Base-by-base conservation (phyloP, 2,797 vertebrate genomes). In the Mico argentatus region DNA sequence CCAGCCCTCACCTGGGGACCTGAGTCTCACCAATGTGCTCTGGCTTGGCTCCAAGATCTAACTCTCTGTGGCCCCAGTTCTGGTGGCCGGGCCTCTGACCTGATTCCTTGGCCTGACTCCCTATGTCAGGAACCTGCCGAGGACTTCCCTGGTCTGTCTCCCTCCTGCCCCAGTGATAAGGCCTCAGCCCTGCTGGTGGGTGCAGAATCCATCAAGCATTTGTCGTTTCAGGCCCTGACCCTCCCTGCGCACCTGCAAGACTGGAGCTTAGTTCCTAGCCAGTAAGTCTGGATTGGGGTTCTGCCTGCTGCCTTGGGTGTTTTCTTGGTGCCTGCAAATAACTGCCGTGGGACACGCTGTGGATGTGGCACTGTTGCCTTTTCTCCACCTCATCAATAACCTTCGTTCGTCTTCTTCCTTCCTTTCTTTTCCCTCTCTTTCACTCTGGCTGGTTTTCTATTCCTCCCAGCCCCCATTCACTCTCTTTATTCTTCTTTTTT, bases 281-380 rank as follows among this genome's bases (percentile, higher is more conserved):
- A 1, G 22, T 57, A 22, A 30, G 22, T 67, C 33, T 94, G 64
- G 22, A 30, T 1, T 46, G 39, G 2, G 73, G 4, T 27, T 90
- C 50, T 92, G 86, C 41, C 57, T 67, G 70, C 27, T 33, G 26
- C 19, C 57, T 72, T 2, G 41, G n/a, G 24, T 30, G 8, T 22
- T 64, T 70, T 55, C 72, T 57, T 17, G 5, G 5, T 7, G 59
- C 20, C 41, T 11, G 26, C 22, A 12, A 41, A 17, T 10, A 46
- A 36, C 17, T 7, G 26, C 14, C 50, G 0, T n/a, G 19, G 79
- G 9, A 75, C 30, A 9, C 39, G 46, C 20, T 33, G 41, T 52
- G 48, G 19, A n/a, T 33, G 4, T 1, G 2, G 46, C 19, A 8
- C 24, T 3, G 0, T 22, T 13, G 41, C 13, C 26, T 36, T 33